These are phyloP conservation scores for Telmatochromis brachygnathus DNA, from an alignment of 2,113 vertebrate genomes.

Conservation along the genomic window DNA sequence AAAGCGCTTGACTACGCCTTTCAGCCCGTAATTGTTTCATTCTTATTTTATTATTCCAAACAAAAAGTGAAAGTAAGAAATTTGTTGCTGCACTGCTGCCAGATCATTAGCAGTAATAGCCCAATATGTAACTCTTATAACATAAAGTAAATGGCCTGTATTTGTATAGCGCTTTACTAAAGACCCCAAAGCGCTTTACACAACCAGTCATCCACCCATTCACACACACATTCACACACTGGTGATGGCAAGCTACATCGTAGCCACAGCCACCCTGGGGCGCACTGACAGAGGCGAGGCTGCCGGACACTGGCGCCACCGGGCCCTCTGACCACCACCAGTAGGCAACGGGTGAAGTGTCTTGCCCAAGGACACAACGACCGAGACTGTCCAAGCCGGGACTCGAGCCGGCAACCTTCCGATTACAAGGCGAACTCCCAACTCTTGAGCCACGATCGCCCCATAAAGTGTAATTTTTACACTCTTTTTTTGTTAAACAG, in stretches of 20 bases:
- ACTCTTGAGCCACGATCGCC: neutral
- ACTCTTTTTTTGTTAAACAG: neutral
- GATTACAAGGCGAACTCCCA: neutral
- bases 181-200: too few species aligned
- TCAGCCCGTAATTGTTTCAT: neutral
- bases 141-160: neutral
- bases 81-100: neutral
- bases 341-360: neutral
- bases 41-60: neutral
- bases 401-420: fast-evolving
- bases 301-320: neutral
- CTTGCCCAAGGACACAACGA: neutral
- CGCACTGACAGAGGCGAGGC: neutral
- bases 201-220: too few species aligned
- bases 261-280: neutral
- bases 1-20: neutral
- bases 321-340: neutral
- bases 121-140: neutral
- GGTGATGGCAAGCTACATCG: fast-evolving
- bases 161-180: neutral
- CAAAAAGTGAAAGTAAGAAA: neutral
- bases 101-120: neutral
- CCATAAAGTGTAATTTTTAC: neutral
- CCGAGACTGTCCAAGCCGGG: fast-evolving
- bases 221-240: too few species aligned